phyloP scores from a whole-genome alignment of 92 coral and sea anemone genomes.

The Epizoanthus ramosus region DNA sequence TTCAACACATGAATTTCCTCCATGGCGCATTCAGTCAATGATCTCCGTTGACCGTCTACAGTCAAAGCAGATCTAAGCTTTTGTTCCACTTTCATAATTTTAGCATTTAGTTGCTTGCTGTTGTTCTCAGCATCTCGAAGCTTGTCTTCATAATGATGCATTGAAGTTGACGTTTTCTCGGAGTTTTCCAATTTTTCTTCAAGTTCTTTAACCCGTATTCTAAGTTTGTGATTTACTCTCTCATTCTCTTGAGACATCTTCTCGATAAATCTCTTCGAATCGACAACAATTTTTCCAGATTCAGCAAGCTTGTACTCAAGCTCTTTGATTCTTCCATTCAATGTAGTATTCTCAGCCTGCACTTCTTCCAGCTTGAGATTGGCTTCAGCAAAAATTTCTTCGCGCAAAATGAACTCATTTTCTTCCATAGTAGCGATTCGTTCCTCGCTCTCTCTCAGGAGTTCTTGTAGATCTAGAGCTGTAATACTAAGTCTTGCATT shows the following conservation, averaged over 20 bases:
- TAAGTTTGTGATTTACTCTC: constrained; percentile 12
- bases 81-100: constrained; percentile 59
- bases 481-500: constrained; percentile 41
- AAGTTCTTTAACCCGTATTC: constrained; percentile 11
- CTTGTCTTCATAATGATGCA: constrained; percentile 41
- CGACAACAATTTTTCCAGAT: constrained; percentile 63
- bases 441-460: constrained; percentile 32
- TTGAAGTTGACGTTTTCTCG: background rate
- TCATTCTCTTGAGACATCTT: constrained; percentile 42
- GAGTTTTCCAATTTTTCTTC: constrained; percentile 31
- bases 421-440: constrained; percentile 28
- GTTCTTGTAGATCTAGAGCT: constrained; percentile 23
- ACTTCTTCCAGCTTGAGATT: constrained; percentile 14
- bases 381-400: constrained; percentile 45
- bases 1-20: constrained; percentile 27
- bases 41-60: constrained; percentile 27
- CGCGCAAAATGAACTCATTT: constrained; percentile 30
- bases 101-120: constrained; percentile 53
- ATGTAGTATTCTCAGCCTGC: constrained; percentile 7
- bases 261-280: constrained; percentile 56
- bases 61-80: constrained; percentile 54
- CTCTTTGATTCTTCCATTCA: constrained; percentile 61
- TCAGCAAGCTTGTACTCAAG: constrained; percentile 69
- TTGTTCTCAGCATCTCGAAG: constrained; percentile 58
- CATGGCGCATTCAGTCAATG: constrained; percentile 14